Conservation (phyloP, 2,888 invertebrate species). For the Stratiomys singularior region DNA sequence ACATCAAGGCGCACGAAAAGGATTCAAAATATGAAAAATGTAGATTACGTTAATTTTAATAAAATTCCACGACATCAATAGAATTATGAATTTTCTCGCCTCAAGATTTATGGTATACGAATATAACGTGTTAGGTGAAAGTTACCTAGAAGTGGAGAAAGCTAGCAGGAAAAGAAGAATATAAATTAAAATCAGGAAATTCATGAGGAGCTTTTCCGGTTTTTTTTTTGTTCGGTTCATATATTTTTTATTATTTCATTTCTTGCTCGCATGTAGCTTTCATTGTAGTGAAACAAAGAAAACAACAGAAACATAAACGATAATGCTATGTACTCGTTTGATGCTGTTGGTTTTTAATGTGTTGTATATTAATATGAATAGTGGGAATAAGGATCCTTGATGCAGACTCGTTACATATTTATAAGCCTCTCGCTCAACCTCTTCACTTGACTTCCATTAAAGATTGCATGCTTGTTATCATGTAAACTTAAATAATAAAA, state of each 20-base stretch:
- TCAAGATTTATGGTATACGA: background rate
- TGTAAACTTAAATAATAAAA: constrained; percentile 9
- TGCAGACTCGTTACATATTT: background rate
- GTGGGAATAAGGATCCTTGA: too few relatives aligned
- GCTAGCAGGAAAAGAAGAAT: background rate
- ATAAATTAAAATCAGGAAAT: background rate
- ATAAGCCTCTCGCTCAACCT: background rate
- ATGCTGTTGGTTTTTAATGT: too few relatives aligned
- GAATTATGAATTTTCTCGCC: background rate
- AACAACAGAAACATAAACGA: too few relatives aligned
- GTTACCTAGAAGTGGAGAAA: background rate
- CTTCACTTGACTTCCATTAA: background rate
- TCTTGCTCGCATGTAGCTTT: too few relatives aligned
- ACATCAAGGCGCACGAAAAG: background rate
- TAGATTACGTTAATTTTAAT: constrained; percentile 32
- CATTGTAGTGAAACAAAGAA: too few relatives aligned
- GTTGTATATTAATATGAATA: too few relatives aligned
- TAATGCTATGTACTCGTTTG: too few relatives aligned
- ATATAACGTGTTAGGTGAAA: background rate
- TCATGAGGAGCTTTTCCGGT: too few relatives aligned
- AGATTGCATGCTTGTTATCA: constrained; percentile 12
- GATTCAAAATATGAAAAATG: background rate
- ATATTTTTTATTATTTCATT: too few relatives aligned
- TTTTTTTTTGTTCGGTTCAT: too few relatives aligned
- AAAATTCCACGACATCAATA: constrained; percentile 22